Evolutionary conservation across 1,140 invertebrate species (phyloP).

Genomic region (Halesus radiatus): DNA sequence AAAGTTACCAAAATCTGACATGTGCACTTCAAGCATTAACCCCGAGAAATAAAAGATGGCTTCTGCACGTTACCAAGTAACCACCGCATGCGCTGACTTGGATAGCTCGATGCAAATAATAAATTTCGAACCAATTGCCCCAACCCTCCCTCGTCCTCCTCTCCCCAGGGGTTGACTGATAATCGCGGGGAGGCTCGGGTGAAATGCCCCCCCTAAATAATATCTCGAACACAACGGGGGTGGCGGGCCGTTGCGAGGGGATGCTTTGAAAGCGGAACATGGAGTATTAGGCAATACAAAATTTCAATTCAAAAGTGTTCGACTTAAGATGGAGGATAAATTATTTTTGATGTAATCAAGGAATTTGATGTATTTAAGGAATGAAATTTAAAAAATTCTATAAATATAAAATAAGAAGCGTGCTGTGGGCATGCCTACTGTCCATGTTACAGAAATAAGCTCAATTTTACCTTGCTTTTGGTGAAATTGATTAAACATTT

Average conservation of each 20-base stretch:
- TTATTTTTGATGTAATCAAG: background rate
- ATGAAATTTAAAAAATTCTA: no score
- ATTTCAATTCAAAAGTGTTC: slow-evolving; percentile 20
- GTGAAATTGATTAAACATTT: no score
- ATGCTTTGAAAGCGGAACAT: slow-evolving; percentile 26
- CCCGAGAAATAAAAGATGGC: no score
- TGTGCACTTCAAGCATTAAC: no score
- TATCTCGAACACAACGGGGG: slow-evolving; percentile 13
- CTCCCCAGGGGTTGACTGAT: slow-evolving; percentile 41
- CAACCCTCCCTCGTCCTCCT: slow-evolving; percentile 7
- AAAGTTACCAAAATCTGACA: no score
- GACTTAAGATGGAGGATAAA: background rate
- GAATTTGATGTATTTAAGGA: no score
- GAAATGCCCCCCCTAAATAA: slow-evolving; percentile 4
- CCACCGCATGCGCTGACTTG: no score
- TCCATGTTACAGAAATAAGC: no score
- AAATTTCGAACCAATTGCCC: slow-evolving; percentile 54
- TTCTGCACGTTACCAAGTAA: no score
- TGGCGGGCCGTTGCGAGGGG: background rate
- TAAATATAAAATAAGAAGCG: no score
- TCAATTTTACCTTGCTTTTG: no score
- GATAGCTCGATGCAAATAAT: slow-evolving; percentile 48
- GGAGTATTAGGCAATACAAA: slow-evolving; percentile 16
- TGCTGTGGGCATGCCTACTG: no score
- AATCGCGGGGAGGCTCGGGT: slow-evolving; percentile 39